Evolutionary conservation across 2,113 vertebrate genomes (phyloP).

Genomic region (Elephantulus edwardii): DNA sequence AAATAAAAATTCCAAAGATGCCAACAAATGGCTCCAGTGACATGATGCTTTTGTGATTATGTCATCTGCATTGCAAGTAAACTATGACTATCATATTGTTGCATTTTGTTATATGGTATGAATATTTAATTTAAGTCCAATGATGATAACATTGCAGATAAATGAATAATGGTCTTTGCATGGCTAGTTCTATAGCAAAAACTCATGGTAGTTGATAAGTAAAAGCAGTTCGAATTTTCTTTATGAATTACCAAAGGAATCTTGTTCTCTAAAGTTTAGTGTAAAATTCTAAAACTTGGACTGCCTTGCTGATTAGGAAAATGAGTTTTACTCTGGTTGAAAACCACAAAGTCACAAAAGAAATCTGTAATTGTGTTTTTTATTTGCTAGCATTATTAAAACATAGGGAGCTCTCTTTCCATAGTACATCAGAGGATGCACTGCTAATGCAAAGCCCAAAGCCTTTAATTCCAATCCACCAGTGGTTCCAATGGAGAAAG

Average conservation of each 20-base stretch:
- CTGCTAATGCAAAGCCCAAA: too few relatives aligned
- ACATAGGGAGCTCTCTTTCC: too few relatives aligned
- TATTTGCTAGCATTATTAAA: neutral
- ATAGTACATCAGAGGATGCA: too few relatives aligned
- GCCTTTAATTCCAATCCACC: neutral
- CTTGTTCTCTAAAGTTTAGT: constrained; percentile 32
- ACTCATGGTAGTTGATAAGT: neutral
- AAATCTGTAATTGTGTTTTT: neutral
- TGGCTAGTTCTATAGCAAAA: constrained; percentile 51
- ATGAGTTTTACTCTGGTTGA: constrained; percentile 47
- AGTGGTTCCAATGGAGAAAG: too few relatives aligned
- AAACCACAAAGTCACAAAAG: constrained; percentile 34
- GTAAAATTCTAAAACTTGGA: constrained; percentile 10
- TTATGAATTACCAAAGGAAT: constrained; percentile 37
- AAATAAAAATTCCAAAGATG: constrained; percentile 50
- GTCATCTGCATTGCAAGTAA: constrained; percentile 45
- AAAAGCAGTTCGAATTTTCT: constrained; percentile 32
- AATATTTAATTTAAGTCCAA: constrained; percentile 60
- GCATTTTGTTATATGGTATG: constrained; percentile 47
- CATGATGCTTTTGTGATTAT: constrained; percentile 52
- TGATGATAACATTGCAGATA: constrained; percentile 36
- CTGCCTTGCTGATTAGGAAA: constrained; percentile 6
- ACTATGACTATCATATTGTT: constrained; percentile 28
- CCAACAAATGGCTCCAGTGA: constrained; percentile 17
- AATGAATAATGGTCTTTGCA: constrained; percentile 48